Evolutionary conservation across 2,797 vertebrate species (phyloP).

Genomic region (Knipowitschia caucasica): DNA sequence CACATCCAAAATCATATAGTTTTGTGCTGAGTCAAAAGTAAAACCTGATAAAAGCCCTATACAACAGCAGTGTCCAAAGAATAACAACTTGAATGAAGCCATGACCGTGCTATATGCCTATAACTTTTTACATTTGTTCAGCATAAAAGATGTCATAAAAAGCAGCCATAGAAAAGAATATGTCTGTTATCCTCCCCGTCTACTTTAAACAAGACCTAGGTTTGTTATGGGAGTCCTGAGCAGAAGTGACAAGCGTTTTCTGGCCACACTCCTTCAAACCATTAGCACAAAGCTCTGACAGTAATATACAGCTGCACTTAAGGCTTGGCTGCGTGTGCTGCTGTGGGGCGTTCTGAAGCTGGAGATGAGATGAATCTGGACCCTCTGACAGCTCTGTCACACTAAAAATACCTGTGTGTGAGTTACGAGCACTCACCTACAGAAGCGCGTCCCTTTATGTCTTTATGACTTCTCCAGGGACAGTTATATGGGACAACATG

Average conservation of each 20-base stretch:
- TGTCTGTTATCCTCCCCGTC: background rate
- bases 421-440: constrained; percentile 68
- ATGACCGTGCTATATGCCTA: too few relatives aligned
- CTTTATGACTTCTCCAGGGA: constrained; percentile 66
- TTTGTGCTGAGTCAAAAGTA: too few relatives aligned
- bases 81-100: too few relatives aligned
- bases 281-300: constrained; percentile 40
- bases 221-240: constrained; percentile 48
- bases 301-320: constrained; percentile 59
- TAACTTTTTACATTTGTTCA: too few relatives aligned
- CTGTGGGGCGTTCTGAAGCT: constrained; percentile 59
- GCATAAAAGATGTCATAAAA: background rate
- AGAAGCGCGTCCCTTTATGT: constrained; percentile 64
- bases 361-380: constrained; percentile 61
- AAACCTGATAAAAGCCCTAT: too few relatives aligned
- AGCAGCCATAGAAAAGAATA: background rate
- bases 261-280: constrained; percentile 23
- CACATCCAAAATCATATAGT: too few relatives aligned
- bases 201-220: constrained; percentile 2
- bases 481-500: constrained; percentile 67
- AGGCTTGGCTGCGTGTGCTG: constrained; percentile 47
- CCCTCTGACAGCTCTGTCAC: constrained; percentile 58
- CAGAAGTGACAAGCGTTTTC: constrained; percentile 45
- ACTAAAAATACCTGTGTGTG: constrained; percentile 62
- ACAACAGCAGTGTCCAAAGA: too few relatives aligned